Percentiles rank a stretch among this genome's conserved stretches.
Evolutionary conservation across 2,797 vertebrate genomes (phyloP).

Genomic region (Hylomyscus alleni): DNA sequence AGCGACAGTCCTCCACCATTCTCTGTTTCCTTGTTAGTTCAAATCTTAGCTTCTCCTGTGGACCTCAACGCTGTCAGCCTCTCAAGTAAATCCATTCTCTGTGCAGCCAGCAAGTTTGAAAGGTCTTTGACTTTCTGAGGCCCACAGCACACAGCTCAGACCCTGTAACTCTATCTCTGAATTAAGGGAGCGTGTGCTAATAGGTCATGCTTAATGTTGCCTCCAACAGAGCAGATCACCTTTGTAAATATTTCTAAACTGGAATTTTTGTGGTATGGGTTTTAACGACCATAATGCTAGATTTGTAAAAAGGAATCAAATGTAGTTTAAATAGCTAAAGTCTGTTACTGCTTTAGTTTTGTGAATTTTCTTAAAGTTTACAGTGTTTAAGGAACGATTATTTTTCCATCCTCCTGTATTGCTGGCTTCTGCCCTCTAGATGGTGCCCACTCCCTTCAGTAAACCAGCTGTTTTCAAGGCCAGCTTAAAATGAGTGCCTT

Average conservation of each 20-base stretch:
- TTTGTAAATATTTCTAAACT: conserved; percentile 30
- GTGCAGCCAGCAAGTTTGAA: background rate
- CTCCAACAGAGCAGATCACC: background rate
- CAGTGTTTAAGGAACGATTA: background rate
- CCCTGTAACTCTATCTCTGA: background rate
- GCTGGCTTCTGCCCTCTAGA: conserved; percentile 69
- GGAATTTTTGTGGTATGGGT: background rate
- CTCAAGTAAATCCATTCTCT: background rate
- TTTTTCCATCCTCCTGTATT: conserved; percentile 20
- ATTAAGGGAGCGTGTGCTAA: conserved; percentile 13
- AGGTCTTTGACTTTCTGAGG: background rate
- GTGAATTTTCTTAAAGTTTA: background rate
- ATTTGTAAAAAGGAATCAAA: conserved; percentile 30
- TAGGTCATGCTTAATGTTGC: background rate
- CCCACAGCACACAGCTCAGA: background rate
- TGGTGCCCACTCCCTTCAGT: conserved; percentile 69
- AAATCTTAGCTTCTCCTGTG: background rate
- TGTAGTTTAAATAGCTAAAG: conserved; percentile 1
- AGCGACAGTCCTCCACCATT: background rate
- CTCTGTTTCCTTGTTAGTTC: background rate
- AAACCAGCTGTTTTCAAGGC: conserved; percentile 39
- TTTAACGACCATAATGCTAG: background rate
- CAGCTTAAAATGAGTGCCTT: conserved; percentile 59
- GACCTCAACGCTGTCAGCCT: background rate
- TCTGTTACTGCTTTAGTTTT: conserved; percentile 1